Evolutionary conservation across 2,888 invertebrate genomes (phyloP).

Genomic region (Blastobasis adustella): DNA sequence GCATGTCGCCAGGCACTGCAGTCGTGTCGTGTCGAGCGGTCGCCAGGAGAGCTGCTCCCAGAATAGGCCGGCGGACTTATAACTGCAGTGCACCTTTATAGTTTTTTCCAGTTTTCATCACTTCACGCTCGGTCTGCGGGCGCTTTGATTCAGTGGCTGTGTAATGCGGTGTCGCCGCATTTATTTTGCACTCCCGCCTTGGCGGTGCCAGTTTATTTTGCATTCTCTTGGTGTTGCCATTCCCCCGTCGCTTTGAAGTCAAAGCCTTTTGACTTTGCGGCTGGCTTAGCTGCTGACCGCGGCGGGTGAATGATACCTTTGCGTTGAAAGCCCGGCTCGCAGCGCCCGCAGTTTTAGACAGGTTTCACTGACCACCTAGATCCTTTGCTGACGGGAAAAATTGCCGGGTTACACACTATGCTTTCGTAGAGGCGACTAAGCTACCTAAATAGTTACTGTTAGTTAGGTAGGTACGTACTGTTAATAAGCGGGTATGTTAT

Average conservation of each 20-base stretch:
- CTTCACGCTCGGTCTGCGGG: conserved; percentile 62
- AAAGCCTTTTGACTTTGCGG: conserved; percentile 64
- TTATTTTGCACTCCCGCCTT: conserved; percentile 65
- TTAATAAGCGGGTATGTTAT: too few species aligned
- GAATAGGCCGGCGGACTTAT: too few species aligned
- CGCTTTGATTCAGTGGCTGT: conserved; percentile 71
- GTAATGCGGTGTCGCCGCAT: conserved; percentile 68
- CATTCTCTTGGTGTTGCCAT: conserved; percentile 60
- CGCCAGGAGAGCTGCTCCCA: too few species aligned
- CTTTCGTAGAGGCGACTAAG: too few species aligned
- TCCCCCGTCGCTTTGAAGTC: conserved; percentile 65
- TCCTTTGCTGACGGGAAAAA: too few species aligned
- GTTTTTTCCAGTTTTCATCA: conserved; percentile 71
- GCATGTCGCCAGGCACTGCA: too few species aligned
- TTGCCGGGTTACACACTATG: too few species aligned
- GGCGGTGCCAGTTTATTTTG: conserved; percentile 56
- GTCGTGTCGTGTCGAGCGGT: too few species aligned
- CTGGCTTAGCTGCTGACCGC: conserved; percentile 52
- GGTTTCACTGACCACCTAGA: too few species aligned
- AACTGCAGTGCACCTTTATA: conserved; percentile 38
- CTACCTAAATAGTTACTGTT: too few species aligned
- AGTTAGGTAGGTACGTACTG: too few species aligned
- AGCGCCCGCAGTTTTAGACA: too few species aligned
- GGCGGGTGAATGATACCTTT: conserved; percentile 58
- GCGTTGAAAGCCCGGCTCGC: conserved; percentile 27